Percentiles rank a stretch among this genome's conserved stretches.
These are phyloP conservation scores for Rafetus swinhoei DNA, from an alignment of 2,113 vertebrate genomes.

Conservation along the genomic window DNA sequence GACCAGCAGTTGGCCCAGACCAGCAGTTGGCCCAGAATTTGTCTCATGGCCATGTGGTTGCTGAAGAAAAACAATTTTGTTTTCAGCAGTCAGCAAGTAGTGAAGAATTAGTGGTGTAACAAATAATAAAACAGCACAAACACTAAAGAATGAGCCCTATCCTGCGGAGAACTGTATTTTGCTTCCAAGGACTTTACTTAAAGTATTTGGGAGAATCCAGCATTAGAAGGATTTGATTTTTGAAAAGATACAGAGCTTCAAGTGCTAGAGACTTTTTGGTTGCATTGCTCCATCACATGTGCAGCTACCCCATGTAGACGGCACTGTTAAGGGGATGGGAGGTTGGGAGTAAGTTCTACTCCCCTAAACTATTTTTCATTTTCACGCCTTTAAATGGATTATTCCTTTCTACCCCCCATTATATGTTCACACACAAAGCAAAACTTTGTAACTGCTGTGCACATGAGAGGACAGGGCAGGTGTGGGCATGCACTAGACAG, in stretches of 20 bases:
- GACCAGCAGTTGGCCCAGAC: constrained; percentile 38
- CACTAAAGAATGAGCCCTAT: background rate
- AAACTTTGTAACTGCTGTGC: background rate
- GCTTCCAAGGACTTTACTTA: background rate
- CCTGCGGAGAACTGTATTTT: background rate
- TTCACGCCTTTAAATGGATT: background rate
- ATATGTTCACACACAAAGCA: background rate
- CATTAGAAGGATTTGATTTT: background rate
- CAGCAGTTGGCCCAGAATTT: constrained; percentile 39
- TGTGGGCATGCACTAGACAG: background rate
- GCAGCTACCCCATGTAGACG: background rate
- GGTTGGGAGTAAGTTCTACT: background rate
- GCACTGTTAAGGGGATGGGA: background rate
- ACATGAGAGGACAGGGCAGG: fast-evolving
- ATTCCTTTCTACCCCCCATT: background rate
- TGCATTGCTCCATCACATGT: background rate
- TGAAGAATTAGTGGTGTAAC: background rate
- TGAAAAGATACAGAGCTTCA: background rate
- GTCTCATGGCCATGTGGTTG: constrained; percentile 32
- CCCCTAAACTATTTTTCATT: background rate
- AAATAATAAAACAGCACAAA: background rate
- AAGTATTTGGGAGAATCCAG: background rate
- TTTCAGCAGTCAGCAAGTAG: constrained; percentile 40
- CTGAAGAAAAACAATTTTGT: constrained; percentile 40
- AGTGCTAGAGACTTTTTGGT: background rate